Base-by-base conservation (phyloP, 2,113 vertebrate genomes). In the Origma solitaria region DNA sequence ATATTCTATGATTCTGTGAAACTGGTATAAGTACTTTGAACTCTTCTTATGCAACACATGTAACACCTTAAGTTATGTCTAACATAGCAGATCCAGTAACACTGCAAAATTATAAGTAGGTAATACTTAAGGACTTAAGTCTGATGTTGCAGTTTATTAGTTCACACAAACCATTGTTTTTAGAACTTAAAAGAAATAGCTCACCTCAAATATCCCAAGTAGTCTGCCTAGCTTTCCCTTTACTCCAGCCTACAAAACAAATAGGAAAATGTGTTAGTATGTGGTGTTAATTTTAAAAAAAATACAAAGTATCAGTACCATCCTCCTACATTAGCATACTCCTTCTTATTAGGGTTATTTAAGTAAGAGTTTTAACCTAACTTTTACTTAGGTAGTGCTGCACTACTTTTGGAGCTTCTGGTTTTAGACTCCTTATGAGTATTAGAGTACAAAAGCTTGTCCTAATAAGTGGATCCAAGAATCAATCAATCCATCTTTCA, bases 191-290 rank as follows among this genome's bases (percentile, higher is more conserved):
- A 94, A 69, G 57, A 90, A 93, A 82, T 71, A 97, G 97, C 98
- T 98, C 98, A 99, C 99, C 99, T 99, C 99, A 98, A 99, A 99
- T 97, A 99, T 98, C 50, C 99, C 99, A 87, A 99, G 98, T 51
- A 99, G 98, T 97, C 99, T 98, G 90, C 99, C 99, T 54, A 99
- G 98, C 93, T 99, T 99, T 94, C 99, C 99, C 96, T 98, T 99
- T 88, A 99, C 99, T 88, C 99, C 99, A 97, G 99, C 99, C 99
- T 99, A 97, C 76, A 96, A 90, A 88, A 92, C 66, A 95, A 93
- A 82, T 19, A 92, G 53, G 24, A 85, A 58, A 11, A 84, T 66
- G 11, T 1, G 6, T 96, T 90, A 95, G 50, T 10, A 37, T 19
- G 6, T 38, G 17, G 33, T 71, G 78, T 71, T 44, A 24, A 77